Base-by-base conservation (phyloP, 1,140 invertebrate species). In the Bombus difficillimus region DNA sequence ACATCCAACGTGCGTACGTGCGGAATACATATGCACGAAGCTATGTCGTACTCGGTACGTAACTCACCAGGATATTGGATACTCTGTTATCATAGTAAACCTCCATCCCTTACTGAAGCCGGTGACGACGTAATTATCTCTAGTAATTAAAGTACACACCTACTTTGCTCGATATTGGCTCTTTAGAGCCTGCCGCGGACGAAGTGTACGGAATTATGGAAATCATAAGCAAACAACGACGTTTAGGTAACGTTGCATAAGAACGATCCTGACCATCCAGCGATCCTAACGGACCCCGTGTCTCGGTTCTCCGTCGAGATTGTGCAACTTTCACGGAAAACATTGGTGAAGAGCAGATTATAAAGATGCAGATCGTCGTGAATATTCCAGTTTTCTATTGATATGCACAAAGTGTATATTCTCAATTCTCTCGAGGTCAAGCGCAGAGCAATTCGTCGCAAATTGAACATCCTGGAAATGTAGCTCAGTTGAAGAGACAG, bases 81-180 rank as follows among this genome's bases (percentile, higher is more conserved):
- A 86, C 80, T 81, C 83, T 90, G 88, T 90, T 91, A 91, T 91
- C 89, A 89, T 72, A 91, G 87, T 89, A 91, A 91, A 89, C 90
- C 90, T 89, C 85, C 83, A 88, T 86, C 86, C 75, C 84, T 89
- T 88, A 88, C 71, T 66, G 66, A 81, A 66, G 22, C 74, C 73
- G 85, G 82, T 89, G 89, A 91, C 86, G 89, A 90, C 82, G 89
- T 91, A 91, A 91, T 91, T 91, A 91, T 90, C 89, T 87, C 82
- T 83, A 82, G 89, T 91, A 91, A 91, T 90, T 91, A 91, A 91
- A 88, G 90, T 83, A 90, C 81, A 88, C 82, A 90, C 59, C 85
- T 84, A 85, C 87, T 90, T 89, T 77, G 79, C 75, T 15, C 71
- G 86, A 84, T 90, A 90, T 90, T 89, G 85, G 77, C 85, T 87